Evolutionary conservation across 2,797 vertebrate species (phyloP).

Genomic region (Steatocranus sp.): DNA sequence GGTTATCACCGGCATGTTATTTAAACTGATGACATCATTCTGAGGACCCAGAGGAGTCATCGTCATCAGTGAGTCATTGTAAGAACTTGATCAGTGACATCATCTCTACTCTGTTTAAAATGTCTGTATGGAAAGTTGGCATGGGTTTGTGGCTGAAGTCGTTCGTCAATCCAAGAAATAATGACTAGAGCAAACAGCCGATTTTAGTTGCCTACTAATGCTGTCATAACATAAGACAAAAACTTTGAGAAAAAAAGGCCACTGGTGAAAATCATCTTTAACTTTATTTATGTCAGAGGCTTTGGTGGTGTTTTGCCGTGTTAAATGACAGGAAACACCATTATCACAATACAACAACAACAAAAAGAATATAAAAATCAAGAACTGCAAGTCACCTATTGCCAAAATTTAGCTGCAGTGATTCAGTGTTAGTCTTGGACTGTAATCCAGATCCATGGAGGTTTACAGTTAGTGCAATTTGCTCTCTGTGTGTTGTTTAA

Average conservation of each 20-base stretch:
- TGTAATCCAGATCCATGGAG: background rate
- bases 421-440: background rate
- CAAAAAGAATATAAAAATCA: background rate
- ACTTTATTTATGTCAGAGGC: background rate
- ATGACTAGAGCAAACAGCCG: background rate
- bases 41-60: background rate
- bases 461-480: background rate
- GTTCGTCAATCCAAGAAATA: background rate
- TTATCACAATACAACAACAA: background rate
- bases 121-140: background rate
- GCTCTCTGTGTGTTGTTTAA: background rate
- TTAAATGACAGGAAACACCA: background rate
- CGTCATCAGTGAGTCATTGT: background rate
- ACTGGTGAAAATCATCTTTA: background rate
- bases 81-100: background rate
- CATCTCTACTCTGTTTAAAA: background rate
- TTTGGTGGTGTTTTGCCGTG: background rate
- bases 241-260: background rate
- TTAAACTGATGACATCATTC: background rate
- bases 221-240: background rate
- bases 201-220: background rate
- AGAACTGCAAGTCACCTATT: background rate
- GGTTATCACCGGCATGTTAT: background rate
- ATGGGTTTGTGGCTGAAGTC: background rate
- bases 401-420: background rate